These are phyloP conservation scores for Rotaria macrura DNA, from an alignment of 2,888 invertebrate genomes.

Conservation along the genomic window DNA sequence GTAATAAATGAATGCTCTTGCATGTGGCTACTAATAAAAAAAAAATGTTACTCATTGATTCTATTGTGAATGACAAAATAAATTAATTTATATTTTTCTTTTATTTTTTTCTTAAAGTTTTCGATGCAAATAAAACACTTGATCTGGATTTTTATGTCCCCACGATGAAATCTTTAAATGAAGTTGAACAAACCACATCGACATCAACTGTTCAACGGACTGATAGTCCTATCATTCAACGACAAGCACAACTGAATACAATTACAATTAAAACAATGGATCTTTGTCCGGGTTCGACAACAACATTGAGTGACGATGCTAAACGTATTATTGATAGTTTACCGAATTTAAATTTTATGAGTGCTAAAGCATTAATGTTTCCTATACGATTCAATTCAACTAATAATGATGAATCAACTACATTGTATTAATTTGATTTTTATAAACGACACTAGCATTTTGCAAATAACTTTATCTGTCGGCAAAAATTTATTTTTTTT, in stretches of 20 bases:
- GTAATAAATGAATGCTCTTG: neutral
- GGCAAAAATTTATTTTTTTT: neutral
- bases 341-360: conserved; percentile 49
- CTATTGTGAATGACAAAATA: neutral
- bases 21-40: neutral
- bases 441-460: neutral
- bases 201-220: neutral
- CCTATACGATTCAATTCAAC: conserved; percentile 37
- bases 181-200: neutral
- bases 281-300: conserved; percentile 20
- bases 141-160: neutral
- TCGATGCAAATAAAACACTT: conserved; percentile 9
- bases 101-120: neutral
- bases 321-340: conserved; percentile 43
- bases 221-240: neutral
- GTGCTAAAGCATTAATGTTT: conserved; percentile 49
- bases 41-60: neutral
- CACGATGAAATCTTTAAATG: neutral
- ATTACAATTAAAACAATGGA: neutral
- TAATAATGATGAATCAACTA: conserved; percentile 29
- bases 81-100: too few relatives aligned
- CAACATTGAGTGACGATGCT: conserved; percentile 43
- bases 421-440: neutral
- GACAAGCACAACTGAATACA: neutral
- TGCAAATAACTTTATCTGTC: neutral